A percentile compares a stretch with the other conserved stretches of the same genome.
These are phyloP conservation scores for Macrobrachium rosenbergii DNA, from an alignment of 1,140 invertebrate species.

Conservation along the genomic window DNA sequence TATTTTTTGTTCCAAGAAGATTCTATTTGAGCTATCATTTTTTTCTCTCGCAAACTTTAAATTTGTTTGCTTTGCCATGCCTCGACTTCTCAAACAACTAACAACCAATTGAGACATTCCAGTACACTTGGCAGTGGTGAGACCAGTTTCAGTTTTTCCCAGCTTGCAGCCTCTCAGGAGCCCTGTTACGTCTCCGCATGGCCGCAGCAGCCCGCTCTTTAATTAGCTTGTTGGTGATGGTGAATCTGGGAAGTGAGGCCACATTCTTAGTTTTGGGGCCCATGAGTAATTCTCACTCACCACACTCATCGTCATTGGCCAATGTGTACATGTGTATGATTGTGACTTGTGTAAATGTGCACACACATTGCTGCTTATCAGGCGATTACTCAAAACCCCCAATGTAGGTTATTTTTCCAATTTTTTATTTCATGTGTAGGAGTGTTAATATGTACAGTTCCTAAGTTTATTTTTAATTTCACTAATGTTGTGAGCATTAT, in stretches of 20 bases:
- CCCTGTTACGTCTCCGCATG: constrained; percentile 63
- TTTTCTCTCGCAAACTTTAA: background rate
- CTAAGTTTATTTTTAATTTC: too few species aligned
- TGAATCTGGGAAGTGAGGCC: constrained; percentile 60
- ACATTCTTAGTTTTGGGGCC: constrained; percentile 60
- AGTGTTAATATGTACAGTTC: too few species aligned
- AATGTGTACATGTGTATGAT: background rate
- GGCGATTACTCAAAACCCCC: too few species aligned
- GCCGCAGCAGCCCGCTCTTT: constrained; percentile 49
- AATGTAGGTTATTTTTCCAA: too few species aligned
- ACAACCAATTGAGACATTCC: constrained; percentile 49
- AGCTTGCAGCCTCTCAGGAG: constrained; percentile 62
- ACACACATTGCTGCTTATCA: background rate
- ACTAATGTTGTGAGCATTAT: too few species aligned
- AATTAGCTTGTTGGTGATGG: constrained; percentile 63
- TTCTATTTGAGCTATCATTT: background rate
- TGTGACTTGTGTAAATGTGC: background rate
- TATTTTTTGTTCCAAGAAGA: too few species aligned
- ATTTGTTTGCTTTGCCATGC: constrained; percentile 45
- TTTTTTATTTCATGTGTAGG: too few species aligned
- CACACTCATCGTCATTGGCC: constrained; percentile 35
- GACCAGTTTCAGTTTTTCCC: constrained; percentile 54
- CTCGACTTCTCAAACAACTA: constrained; percentile 26
- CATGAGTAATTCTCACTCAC: constrained; percentile 49
- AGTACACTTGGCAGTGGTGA: constrained; percentile 38